phyloP scores from a whole-genome alignment of 2,797 vertebrate genomes.

The Otus scops region DNA sequence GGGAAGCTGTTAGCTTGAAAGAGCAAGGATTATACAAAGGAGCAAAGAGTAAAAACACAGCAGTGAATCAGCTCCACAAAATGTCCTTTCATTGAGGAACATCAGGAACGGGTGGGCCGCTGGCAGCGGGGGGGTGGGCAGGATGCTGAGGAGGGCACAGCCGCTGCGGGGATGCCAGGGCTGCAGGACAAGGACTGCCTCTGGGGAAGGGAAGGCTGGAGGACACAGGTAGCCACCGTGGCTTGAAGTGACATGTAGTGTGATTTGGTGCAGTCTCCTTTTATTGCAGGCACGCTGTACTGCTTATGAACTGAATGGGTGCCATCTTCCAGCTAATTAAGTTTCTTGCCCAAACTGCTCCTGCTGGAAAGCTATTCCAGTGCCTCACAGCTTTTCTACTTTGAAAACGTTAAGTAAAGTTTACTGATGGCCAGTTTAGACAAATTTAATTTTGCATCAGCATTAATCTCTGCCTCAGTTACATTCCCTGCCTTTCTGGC shows the following conservation, averaged over 20 bases:
- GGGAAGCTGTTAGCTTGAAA: constrained; percentile 39
- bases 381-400: constrained; percentile 6
- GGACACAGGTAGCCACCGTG: rapidly evolving
- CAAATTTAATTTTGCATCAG: constrained; percentile 19
- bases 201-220: neutral
- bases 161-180: neutral
- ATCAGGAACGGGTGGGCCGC: neutral
- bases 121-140: neutral
- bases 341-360: constrained; percentile 49
- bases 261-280: neutral
- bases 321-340: constrained; percentile 16
- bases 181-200: neutral
- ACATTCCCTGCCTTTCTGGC: neutral
- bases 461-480: neutral
- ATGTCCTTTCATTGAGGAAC: neutral
- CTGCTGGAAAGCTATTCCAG: neutral
- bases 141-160: neutral
- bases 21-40: constrained; percentile 31
- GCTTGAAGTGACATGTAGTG: rapidly evolving
- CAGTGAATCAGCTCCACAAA: constrained; percentile 15
- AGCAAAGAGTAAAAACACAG: constrained; percentile 9
- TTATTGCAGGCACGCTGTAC: neutral
- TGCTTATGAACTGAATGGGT: neutral
- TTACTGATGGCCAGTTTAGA: constrained; percentile 39
- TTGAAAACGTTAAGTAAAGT: neutral